These are phyloP conservation scores for Spea hammondii DNA, from an alignment of 2,797 vertebrate genomes.

Conservation along the genomic window DNA sequence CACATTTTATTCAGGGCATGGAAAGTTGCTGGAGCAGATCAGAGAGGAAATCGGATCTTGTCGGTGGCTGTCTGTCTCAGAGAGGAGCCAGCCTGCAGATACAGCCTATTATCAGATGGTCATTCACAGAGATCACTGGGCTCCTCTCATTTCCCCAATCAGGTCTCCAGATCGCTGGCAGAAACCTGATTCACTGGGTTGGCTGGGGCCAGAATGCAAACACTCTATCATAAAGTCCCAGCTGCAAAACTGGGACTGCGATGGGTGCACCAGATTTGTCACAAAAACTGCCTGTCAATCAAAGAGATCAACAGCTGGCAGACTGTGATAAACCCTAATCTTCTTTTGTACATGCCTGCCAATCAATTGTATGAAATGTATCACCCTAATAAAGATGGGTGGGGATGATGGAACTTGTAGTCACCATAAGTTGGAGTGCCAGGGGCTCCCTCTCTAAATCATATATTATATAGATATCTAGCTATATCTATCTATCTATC, in stretches of 20 bases:
- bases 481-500: too few relatives aligned
- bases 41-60: constrained; percentile 3
- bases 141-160: constrained; percentile 57
- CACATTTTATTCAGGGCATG: not conserved
- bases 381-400: too few relatives aligned
- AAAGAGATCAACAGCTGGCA: too few relatives aligned
- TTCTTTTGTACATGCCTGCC: too few relatives aligned
- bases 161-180: constrained; percentile 54
- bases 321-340: too few relatives aligned
- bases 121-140: not conserved
- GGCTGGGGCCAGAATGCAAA: not conserved
- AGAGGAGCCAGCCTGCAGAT: constrained; percentile 22
- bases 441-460: too few relatives aligned
- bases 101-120: constrained; percentile 12
- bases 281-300: too few relatives aligned
- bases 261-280: too few relatives aligned
- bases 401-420: too few relatives aligned
- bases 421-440: too few relatives aligned
- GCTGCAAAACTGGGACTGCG: not conserved
- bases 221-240: constrained; percentile 5
- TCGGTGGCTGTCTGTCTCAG: not conserved
- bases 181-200: constrained; percentile 49
- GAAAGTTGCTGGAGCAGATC: constrained; percentile 11
- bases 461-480: too few relatives aligned
- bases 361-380: too few relatives aligned